Percentiles rank a stretch among this genome's conserved stretches.
These are phyloP conservation scores for Wiebesia pumilae DNA, from an alignment of 1,140 invertebrate genomes.

Conservation along the genomic window DNA sequence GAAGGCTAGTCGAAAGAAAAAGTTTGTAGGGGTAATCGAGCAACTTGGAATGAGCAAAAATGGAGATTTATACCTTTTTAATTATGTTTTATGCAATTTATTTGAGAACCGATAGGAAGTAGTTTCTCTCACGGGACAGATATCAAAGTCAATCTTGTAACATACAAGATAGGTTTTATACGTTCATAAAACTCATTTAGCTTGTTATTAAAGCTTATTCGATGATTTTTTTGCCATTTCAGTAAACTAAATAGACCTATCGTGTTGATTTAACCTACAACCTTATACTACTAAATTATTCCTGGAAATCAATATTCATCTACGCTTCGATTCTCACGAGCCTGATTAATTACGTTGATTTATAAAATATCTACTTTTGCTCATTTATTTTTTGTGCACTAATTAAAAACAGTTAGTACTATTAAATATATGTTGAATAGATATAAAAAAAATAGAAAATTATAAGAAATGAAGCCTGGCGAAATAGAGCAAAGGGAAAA, in stretches of 20 bases:
- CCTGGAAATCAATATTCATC: background rate
- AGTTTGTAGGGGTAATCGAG: no score
- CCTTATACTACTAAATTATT: background rate
- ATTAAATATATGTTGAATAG: no score
- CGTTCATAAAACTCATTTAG: background rate
- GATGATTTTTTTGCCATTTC: background rate
- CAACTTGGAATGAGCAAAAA: background rate
- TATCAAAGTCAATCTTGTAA: background rate
- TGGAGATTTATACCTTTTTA: background rate
- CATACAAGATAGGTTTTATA: background rate
- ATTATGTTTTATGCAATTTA: background rate
- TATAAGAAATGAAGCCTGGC: no score
- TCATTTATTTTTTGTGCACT: no score
- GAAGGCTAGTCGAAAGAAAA: no score
- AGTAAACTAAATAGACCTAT: background rate
- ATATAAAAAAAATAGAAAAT: no score
- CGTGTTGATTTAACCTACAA: background rate
- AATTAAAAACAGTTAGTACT: no score
- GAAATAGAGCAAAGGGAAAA: no score
- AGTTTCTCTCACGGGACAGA: background rate
- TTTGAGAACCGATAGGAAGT: background rate
- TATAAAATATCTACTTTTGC: no score
- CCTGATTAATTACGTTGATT: no score
- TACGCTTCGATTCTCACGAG: background rate
- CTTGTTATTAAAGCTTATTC: background rate